A percentile compares a stretch with the other conserved stretches of the same genome.
phyloP scores from a whole-genome alignment of 2,113 vertebrate genomes.

The Tricholaema leucomelas region DNA sequence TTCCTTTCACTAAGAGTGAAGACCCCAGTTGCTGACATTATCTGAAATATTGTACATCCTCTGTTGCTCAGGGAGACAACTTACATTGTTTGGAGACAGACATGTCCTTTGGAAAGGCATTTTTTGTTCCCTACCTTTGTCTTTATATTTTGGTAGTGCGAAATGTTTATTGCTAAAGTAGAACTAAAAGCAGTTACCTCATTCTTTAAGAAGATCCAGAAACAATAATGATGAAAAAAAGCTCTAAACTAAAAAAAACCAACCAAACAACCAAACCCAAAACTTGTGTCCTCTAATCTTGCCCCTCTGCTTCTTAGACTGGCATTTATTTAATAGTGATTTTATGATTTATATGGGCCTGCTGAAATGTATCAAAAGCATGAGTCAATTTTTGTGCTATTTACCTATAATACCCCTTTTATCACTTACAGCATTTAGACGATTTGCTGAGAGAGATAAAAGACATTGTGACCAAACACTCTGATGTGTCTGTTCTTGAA shows the following conservation, averaged over 20 bases:
- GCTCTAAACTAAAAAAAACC: not conserved
- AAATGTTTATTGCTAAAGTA: not conserved
- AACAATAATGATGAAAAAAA: not conserved
- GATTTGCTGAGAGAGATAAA: slow-evolving; percentile 78
- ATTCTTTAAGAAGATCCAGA: not conserved
- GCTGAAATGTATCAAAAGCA: not conserved
- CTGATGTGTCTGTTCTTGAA: slow-evolving; percentile 78
- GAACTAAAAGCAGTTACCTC: not conserved
- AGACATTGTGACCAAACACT: slow-evolving; percentile 73
- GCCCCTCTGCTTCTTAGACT: not conserved
- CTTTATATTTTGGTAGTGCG: not conserved
- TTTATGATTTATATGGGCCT: not conserved
- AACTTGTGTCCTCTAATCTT: not conserved
- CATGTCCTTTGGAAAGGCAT: not conserved
- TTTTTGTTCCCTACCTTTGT: not conserved
- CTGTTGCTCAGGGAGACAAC: not conserved
- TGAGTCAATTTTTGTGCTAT: not conserved
- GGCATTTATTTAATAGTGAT: not conserved
- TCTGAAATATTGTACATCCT: not conserved
- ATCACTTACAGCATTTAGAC: slow-evolving; percentile 74
- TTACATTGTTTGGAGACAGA: not conserved
- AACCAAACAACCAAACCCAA: not conserved
- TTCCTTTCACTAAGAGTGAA: not conserved
- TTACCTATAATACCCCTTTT: not conserved
- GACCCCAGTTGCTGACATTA: not conserved